These are phyloP conservation scores for Regulus satrapa DNA, from an alignment of 2,113 vertebrate species.

Conservation along the genomic window DNA sequence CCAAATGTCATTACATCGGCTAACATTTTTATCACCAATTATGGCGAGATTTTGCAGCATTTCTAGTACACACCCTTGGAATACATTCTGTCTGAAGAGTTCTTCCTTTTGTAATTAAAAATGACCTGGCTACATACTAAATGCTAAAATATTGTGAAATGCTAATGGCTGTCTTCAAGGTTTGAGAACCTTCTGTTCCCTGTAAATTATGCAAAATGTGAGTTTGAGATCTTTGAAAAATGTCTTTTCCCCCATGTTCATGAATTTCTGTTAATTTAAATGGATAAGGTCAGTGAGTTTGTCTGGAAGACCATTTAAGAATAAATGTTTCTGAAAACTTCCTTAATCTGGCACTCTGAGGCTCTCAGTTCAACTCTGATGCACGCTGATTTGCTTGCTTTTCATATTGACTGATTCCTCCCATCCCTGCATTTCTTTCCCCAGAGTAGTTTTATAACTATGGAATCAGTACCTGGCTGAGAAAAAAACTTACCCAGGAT, in stretches of 20 bases:
- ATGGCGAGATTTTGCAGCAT: slow-evolving; percentile 36
- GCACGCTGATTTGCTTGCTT: neutral
- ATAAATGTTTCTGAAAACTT: neutral
- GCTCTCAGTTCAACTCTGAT: neutral
- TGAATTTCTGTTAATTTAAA: neutral
- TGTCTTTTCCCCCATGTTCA: neutral
- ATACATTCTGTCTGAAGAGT: slow-evolving; percentile 21
- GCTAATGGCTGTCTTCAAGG: neutral
- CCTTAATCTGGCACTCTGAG: neutral
- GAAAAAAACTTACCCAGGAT: neutral
- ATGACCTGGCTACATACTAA: neutral
- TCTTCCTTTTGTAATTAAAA: slow-evolving; percentile 18
- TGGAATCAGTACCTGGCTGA: neutral
- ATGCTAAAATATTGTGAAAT: slow-evolving; percentile 5
- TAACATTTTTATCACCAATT: slow-evolving; percentile 43
- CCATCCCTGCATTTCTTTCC: neutral
- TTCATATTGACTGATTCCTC: neutral
- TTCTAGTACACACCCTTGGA: slow-evolving; percentile 1
- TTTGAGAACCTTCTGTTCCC: slow-evolving; percentile 10
- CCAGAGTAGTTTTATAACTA: neutral
- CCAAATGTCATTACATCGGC: slow-evolving; percentile 50
- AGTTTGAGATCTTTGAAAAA: neutral
- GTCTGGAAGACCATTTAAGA: neutral
- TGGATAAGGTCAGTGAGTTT: neutral
- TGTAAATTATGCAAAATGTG: neutral